These are phyloP conservation scores for Aphelenchoides bicaudatus DNA, from an alignment of 2,888 invertebrate genomes.

Conservation along the genomic window DNA sequence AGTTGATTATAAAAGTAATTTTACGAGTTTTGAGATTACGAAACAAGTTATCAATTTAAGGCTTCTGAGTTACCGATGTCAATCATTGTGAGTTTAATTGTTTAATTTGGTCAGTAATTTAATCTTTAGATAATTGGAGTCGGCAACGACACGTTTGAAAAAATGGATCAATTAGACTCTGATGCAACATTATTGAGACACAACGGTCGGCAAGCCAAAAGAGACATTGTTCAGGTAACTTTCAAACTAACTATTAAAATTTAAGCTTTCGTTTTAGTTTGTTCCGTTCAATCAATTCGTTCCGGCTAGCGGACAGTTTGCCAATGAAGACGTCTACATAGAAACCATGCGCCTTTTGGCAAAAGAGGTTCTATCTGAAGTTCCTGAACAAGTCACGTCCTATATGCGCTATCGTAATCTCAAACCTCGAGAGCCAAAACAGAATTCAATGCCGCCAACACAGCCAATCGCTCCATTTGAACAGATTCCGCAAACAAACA, in stretches of 20 bases:
- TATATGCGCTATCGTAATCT: too few species aligned
- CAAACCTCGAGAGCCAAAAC: too few species aligned
- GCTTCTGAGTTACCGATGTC: conserved; percentile 65
- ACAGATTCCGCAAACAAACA: too few species aligned
- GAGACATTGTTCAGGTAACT: conserved; percentile 67
- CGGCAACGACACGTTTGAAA: conserved; percentile 68
- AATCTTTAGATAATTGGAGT: conserved; percentile 64
- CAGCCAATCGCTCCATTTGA: too few species aligned
- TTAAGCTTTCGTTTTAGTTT: conserved; percentile 48
- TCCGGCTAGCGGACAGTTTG: background rate
- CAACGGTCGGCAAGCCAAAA: conserved; percentile 64
- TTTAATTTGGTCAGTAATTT: conserved; percentile 15
- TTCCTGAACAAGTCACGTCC: conserved; percentile 39
- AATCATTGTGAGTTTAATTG: conserved; percentile 68
- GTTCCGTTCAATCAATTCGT: conserved; percentile 60
- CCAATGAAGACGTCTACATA: conserved; percentile 42
- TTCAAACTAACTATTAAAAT: background rate
- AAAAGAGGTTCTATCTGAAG: conserved; percentile 62
- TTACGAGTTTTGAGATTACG: conserved; percentile 12
- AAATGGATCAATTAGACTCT: conserved; percentile 68
- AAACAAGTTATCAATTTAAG: conserved; percentile 3
- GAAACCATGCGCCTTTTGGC: conserved; percentile 63
- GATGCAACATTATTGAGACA: conserved; percentile 63
- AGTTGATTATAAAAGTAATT: conserved; percentile 60
- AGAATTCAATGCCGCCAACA: too few species aligned